phyloP scores from a whole-genome alignment of 2,113 vertebrate genomes.

The Shinisaurus crocodilurus region DNA sequence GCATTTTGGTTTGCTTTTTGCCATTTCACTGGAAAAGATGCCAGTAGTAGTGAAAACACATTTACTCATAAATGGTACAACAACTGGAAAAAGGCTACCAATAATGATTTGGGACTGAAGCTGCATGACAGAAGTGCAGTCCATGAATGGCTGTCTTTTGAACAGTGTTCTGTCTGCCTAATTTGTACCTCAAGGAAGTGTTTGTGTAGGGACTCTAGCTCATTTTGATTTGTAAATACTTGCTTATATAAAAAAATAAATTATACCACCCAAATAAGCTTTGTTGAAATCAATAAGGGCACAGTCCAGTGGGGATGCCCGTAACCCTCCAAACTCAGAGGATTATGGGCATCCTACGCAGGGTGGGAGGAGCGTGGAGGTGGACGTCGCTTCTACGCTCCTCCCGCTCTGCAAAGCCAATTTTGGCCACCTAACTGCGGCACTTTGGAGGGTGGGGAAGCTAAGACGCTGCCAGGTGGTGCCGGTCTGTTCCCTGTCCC shows the following conservation, averaged over 20 bases:
- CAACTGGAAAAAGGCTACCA: neutral
- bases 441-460: too few species aligned
- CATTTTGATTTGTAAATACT: neutral
- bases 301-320: too few species aligned
- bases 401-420: too few species aligned
- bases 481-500: too few species aligned
- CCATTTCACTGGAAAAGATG: constrained; percentile 4
- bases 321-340: too few species aligned
- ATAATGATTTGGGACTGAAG: neutral
- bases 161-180: neutral
- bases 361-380: too few species aligned
- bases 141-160: neutral
- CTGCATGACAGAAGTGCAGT: neutral
- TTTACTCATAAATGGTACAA: neutral
- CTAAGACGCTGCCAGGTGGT: too few species aligned
- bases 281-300: neutral
- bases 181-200: neutral
- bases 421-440: too few species aligned
- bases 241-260: neutral
- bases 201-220: neutral
- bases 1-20: neutral
- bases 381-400: too few species aligned
- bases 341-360: too few species aligned
- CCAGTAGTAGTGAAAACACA: neutral
- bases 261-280: neutral